Conservation (phyloP, 2,888 invertebrate genomes). For the Nomada ruficornis region DNA sequence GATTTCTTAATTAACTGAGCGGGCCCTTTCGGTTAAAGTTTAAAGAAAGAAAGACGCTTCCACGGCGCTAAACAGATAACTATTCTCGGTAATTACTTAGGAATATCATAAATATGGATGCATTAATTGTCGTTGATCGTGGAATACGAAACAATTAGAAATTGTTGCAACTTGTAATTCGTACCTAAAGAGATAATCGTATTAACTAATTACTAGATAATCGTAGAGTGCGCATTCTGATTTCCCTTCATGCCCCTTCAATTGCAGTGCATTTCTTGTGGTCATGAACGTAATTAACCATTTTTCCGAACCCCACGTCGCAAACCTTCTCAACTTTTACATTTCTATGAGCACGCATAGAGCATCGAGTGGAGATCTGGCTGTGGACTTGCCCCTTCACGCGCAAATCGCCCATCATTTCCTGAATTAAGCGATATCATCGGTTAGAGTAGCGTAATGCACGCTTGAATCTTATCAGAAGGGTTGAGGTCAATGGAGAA, state of each 20-base stretch:
- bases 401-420: slow-evolving; percentile 39
- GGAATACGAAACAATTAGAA: slow-evolving; percentile 46
- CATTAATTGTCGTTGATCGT: slow-evolving; percentile 11
- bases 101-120: slow-evolving; percentile 45
- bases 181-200: slow-evolving; percentile 14
- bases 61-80: slow-evolving; percentile 32
- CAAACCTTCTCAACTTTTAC: slow-evolving; percentile 24
- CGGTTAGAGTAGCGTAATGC: slow-evolving; percentile 9
- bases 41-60: slow-evolving; percentile 15
- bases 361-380: slow-evolving; percentile 23
- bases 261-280: no score
- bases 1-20: slow-evolving; percentile 52
- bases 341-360: slow-evolving; percentile 5
- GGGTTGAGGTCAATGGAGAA: neutral
- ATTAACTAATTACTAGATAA: slow-evolving; percentile 47
- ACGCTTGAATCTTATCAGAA: slow-evolving; percentile 3
- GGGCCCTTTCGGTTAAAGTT: slow-evolving; percentile 29
- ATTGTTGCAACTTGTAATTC: slow-evolving; percentile 34
- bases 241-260: neutral
- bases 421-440: slow-evolving; percentile 48
- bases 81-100: slow-evolving; percentile 37
- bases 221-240: neutral
- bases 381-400: slow-evolving; percentile 8
- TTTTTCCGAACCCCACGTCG: no score
- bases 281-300: slow-evolving; percentile 44